Evolutionary conservation across 2,797 vertebrate species (phyloP).

Genomic region (Lerista edwardsae): DNA sequence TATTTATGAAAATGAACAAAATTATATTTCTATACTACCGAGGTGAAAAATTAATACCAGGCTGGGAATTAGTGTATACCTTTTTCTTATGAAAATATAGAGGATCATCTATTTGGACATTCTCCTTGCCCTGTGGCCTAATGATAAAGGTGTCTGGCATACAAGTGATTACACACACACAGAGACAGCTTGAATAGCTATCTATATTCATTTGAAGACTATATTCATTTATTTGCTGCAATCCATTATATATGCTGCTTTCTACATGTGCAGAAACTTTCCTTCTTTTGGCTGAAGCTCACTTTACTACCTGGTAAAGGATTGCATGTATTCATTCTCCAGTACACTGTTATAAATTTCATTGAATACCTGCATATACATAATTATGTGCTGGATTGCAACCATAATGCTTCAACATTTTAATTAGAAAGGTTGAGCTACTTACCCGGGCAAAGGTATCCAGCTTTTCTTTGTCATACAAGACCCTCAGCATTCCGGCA

Average conservation of each 20-base stretch:
- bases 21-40: background rate
- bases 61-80: too few species aligned
- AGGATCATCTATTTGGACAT: background rate
- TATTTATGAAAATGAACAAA: background rate
- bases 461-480: constrained; percentile 93
- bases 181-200: background rate
- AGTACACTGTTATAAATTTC: background rate
- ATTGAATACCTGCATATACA: background rate
- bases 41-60: background rate
- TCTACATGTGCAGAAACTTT: background rate
- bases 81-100: background rate
- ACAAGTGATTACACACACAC: background rate
- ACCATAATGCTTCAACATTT: background rate
- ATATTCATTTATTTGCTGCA: background rate
- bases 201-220: background rate
- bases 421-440: constrained; percentile 4
- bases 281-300: background rate
- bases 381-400: background rate
- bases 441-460: constrained; percentile 92
- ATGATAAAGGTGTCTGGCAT: background rate
- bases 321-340: background rate
- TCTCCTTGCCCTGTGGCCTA: too few species aligned
- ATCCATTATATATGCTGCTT: background rate
- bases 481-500: constrained; percentile 93
- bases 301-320: background rate